Percentiles rank a stretch among this genome's conserved stretches.
These are phyloP conservation scores for Procavia capensis DNA, from an alignment of 2,113 vertebrate species.

Conservation along the genomic window DNA sequence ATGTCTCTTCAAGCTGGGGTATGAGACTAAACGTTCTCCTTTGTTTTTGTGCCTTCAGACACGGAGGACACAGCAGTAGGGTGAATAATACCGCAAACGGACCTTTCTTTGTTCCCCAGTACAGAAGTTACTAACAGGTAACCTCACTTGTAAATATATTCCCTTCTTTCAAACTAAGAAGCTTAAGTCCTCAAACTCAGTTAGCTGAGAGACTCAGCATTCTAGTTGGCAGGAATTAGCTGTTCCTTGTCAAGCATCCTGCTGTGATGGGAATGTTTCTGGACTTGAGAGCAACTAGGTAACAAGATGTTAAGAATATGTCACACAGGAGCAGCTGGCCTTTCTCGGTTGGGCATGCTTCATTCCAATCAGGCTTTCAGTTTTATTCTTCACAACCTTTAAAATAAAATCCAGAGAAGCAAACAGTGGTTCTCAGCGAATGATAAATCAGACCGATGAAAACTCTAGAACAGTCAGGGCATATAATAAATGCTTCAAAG, in stretches of 20 bases:
- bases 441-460: not conserved
- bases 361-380: slow-evolving; percentile 73
- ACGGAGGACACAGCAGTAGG: slow-evolving; percentile 58
- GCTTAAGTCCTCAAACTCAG: not conserved
- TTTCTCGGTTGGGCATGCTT: slow-evolving; percentile 69
- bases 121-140: slow-evolving; percentile 83
- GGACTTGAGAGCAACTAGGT: slow-evolving; percentile 64
- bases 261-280: slow-evolving; percentile 51
- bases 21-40: slow-evolving; percentile 84
- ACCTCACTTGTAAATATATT: slow-evolving; percentile 79
- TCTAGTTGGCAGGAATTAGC: slow-evolving; percentile 41
- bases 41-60: slow-evolving; percentile 79
- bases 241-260: slow-evolving; percentile 41
- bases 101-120: slow-evolving; percentile 70
- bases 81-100: slow-evolving; percentile 34
- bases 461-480: not conserved
- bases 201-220: not conserved
- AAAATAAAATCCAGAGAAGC: slow-evolving; percentile 45
- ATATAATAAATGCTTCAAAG: not conserved
- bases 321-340: slow-evolving; percentile 52
- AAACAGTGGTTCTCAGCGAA: not conserved
- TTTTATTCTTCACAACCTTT: slow-evolving; percentile 53
- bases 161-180: slow-evolving; percentile 73
- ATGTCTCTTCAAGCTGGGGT: slow-evolving; percentile 83
- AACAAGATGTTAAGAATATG: slow-evolving; percentile 56